These are phyloP conservation scores for Seriola quinqueradiata DNA, from an alignment of 2,113 vertebrate genomes.

Conservation along the genomic window DNA sequence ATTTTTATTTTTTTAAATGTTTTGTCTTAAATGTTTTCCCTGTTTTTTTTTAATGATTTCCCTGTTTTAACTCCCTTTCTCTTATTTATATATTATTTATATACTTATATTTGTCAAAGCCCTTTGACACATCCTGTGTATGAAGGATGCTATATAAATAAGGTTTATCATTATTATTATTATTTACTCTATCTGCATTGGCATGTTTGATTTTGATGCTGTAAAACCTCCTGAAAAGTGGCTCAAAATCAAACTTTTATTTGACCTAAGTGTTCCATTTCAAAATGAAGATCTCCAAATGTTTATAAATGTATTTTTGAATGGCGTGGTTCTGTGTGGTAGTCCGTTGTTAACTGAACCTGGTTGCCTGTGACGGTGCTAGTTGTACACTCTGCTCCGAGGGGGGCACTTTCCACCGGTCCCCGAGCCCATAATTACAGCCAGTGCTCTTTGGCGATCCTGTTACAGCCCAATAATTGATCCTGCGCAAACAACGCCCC, in stretches of 20 bases:
- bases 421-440: slow-evolving; percentile 78
- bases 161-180: too few species aligned
- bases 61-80: too few species aligned
- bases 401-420: slow-evolving; percentile 68
- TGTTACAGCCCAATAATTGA: slow-evolving; percentile 84
- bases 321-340: background rate
- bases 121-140: too few species aligned
- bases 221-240: background rate
- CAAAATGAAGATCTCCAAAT: background rate
- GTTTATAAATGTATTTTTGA: background rate
- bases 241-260: background rate
- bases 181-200: background rate
- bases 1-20: too few species aligned
- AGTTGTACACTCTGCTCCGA: slow-evolving; percentile 24
- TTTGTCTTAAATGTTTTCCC: too few species aligned
- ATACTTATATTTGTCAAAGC: too few species aligned
- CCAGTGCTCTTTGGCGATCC: slow-evolving; percentile 76
- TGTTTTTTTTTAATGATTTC: too few species aligned
- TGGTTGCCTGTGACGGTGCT: slow-evolving; percentile 23
- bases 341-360: slow-evolving; percentile 26
- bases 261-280: background rate
- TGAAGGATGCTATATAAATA: too few species aligned
- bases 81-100: too few species aligned
- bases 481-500: slow-evolving; percentile 76
- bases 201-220: background rate